Evolutionary conservation across 2,888 invertebrate species (phyloP).

Genomic region (Drosophila prolongata): DNA sequence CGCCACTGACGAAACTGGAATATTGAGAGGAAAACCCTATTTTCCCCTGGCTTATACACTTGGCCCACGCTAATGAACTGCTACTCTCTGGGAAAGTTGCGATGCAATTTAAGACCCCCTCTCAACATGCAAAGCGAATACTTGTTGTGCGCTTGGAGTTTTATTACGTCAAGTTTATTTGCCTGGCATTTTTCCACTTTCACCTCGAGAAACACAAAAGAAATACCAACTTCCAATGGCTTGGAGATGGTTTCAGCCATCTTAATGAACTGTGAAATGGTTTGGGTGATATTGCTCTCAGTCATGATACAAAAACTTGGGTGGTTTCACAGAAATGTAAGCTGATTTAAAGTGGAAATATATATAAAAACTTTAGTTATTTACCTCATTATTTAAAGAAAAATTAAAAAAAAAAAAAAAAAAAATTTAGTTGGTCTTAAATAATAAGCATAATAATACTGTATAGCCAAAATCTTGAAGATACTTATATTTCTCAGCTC

Average conservation of each 20-base stretch:
- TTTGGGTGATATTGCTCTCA: neutral
- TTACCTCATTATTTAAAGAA: too few relatives aligned
- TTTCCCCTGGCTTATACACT: neutral
- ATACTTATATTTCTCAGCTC: too few relatives aligned
- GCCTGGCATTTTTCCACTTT: slow-evolving; percentile 66
- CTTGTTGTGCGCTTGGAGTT: slow-evolving; percentile 52
- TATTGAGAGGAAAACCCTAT: slow-evolving; percentile 18
- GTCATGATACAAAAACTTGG: neutral
- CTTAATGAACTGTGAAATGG: slow-evolving; percentile 19
- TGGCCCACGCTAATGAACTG: slow-evolving; percentile 33
- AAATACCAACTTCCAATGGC: slow-evolving; percentile 26
- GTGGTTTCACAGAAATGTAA: neutral
- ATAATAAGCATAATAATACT: too few relatives aligned
- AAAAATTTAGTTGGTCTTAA: too few relatives aligned
- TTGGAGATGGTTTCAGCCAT: slow-evolving; percentile 16
- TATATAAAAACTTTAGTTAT: too few relatives aligned
- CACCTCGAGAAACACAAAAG: slow-evolving; percentile 45
- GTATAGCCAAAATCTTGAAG: too few relatives aligned
- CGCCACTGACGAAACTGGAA: slow-evolving; percentile 35
- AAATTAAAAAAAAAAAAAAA: too few relatives aligned
- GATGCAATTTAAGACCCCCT: slow-evolving; percentile 30
- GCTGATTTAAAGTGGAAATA: too few relatives aligned
- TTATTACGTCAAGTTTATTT: slow-evolving; percentile 69
- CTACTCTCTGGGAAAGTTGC: slow-evolving; percentile 54
- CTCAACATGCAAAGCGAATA: slow-evolving; percentile 45